Conservation (phyloP, 1,140 invertebrate genomes). For the Saccostrea glomerata region DNA sequence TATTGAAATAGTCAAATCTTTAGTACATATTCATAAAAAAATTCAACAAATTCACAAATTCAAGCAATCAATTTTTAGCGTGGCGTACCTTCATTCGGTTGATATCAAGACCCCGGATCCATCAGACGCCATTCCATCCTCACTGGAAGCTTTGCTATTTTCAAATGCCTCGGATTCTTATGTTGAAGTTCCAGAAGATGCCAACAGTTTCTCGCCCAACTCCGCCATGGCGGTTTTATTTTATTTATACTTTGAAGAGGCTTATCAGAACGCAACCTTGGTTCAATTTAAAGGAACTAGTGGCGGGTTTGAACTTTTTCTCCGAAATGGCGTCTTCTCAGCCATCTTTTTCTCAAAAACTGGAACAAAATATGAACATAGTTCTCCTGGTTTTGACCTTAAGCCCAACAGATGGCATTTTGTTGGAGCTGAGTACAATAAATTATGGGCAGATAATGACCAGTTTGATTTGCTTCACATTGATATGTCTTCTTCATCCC, state of each 20-base stretch:
- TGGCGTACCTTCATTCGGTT: neutral
- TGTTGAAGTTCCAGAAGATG: neutral
- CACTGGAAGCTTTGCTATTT: neutral
- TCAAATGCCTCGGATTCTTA: neutral
- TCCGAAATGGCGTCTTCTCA: neutral
- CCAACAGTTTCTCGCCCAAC: neutral
- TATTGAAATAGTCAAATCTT: too few relatives aligned
- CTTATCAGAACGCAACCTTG: neutral
- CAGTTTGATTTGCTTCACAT: conserved; percentile 12
- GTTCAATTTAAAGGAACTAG: neutral
- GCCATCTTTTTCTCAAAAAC: neutral
- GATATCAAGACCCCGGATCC: neutral
- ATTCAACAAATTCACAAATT: too few relatives aligned
- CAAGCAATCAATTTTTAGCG: neutral
- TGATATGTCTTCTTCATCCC: neutral
- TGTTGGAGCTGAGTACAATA: neutral
- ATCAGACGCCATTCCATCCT: neutral
- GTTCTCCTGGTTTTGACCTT: neutral
- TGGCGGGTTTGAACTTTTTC: neutral
- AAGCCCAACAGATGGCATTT: neutral
- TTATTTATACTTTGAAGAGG: neutral
- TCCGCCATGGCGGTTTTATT: neutral
- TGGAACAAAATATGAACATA: conserved; percentile 6
- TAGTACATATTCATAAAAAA: too few relatives aligned
- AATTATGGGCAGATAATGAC: neutral